Base-by-base conservation (phyloP, 2,113 vertebrate genomes). In the Toxotes chatareus region DNA sequence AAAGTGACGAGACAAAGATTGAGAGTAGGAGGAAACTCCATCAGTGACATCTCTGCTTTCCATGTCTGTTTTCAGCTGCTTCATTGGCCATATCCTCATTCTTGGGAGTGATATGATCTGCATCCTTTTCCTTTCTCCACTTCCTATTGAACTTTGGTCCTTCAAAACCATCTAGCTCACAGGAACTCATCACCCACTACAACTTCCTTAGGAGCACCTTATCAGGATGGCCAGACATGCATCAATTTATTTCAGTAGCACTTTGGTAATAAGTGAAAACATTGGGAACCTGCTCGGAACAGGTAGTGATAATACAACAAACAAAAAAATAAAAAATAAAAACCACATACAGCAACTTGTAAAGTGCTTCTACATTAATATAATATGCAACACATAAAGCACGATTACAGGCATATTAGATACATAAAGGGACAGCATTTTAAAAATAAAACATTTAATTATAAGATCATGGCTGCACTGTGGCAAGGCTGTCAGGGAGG, bases 171-270 rank as follows among this genome's bases (percentile, higher is more conserved):
- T 88, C 71, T 68, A 86, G 75, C 91, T 88, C 36, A 87, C 86
- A 96, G 96, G 96, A 97, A 91, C 94, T 96, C 95, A 95, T 96
- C 89, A 79, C 89, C 40, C 86, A 93, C 92, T 94, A 96, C 67
- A 82, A 96, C 96, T 97, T 97, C 96, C 96, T 97, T 95, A 89
- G 85, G 89, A 93, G 89, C 17, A 82, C 80, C 92, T 96, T 96
- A 97, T 97, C 96, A 94, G 81, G 0, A 60, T 38, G 73, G 79
- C 91, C 95, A 95, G 95, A 94, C 88, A 77, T 87, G 86, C 67
- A 90, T 80, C 11, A 46, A 40, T 83, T 86, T 89, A 90, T 89
- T 93, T 75, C 14, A 76, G 60, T 10, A 46, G 27, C 27, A 51
- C 78, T 73, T 55, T 31, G 32, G 23, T 14, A 2, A 40, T 36